These are phyloP conservation scores for Archips xylosteana DNA, from an alignment of 2,888 invertebrate genomes.

Conservation along the genomic window DNA sequence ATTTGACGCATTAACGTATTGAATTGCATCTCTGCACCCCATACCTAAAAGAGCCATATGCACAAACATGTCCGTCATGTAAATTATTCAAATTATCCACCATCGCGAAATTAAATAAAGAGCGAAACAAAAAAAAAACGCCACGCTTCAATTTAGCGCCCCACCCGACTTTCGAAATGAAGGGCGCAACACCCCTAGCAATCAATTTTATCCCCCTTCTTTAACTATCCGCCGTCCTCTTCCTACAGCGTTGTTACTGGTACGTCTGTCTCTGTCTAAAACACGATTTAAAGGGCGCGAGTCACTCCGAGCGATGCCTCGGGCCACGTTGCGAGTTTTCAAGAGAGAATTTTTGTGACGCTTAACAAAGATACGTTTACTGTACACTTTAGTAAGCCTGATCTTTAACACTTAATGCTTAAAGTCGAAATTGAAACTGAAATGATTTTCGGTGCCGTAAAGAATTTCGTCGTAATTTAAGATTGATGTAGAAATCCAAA, in stretches of 20 bases:
- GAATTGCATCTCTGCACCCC: slow-evolving; percentile 27
- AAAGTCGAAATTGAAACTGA: slow-evolving; percentile 48
- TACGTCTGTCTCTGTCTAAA: slow-evolving; percentile 58
- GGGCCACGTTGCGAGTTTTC: slow-evolving; percentile 67
- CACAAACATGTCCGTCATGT: slow-evolving; percentile 75
- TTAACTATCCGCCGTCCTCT: slow-evolving; percentile 59
- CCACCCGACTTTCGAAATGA: slow-evolving; percentile 73
- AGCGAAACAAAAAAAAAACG: slow-evolving; percentile 76
- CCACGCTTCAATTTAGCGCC: slow-evolving; percentile 69
- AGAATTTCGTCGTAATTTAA: slow-evolving; percentile 51
- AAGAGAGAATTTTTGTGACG: slow-evolving; percentile 69
- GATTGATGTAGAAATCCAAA: slow-evolving; percentile 72
- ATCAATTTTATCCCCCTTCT: slow-evolving; percentile 79
- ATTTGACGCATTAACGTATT: slow-evolving; percentile 9
- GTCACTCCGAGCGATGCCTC: slow-evolving; percentile 66
- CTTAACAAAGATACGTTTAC: slow-evolving; percentile 41
- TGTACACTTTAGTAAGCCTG: slow-evolving; percentile 10
- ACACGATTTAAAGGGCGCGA: slow-evolving; percentile 65
- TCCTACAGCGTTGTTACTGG: slow-evolving; percentile 48
- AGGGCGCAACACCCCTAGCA: slow-evolving; percentile 79
- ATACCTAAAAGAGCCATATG: slow-evolving; percentile 46
- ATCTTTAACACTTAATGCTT: not conserved
- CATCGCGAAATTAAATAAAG: slow-evolving; percentile 83
- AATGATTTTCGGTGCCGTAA: slow-evolving; percentile 9
- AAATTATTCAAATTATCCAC: slow-evolving; percentile 81